These are phyloP conservation scores for Lindbergichthys nudifrons DNA, from an alignment of 2,797 vertebrate genomes.

Conservation along the genomic window DNA sequence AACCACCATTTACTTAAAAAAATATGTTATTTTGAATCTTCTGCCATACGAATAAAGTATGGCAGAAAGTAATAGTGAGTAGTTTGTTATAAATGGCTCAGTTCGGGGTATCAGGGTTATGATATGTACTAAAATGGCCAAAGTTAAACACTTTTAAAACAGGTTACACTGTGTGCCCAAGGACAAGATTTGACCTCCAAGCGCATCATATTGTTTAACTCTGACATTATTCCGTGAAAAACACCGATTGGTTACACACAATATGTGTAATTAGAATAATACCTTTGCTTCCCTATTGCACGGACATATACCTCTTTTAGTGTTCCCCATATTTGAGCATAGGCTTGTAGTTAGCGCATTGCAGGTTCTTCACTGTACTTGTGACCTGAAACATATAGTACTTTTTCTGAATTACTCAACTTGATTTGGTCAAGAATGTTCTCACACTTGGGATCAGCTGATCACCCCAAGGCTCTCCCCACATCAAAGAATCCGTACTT, in stretches of 20 bases:
- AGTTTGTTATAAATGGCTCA: neutral
- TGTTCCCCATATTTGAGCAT: neutral
- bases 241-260: neutral
- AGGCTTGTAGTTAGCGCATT: neutral
- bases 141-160: neutral
- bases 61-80: neutral
- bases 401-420: neutral
- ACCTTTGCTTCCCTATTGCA: neutral
- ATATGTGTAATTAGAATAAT: too few relatives aligned
- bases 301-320: neutral
- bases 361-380: neutral
- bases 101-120: neutral
- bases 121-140: neutral
- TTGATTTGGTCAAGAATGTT: neutral
- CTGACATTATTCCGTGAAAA: neutral
- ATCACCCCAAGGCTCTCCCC: neutral
- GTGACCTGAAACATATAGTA: neutral
- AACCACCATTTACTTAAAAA: conserved; percentile 1
- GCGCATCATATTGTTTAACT: neutral
- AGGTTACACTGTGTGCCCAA: neutral
- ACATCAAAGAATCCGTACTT: conserved; percentile 1
- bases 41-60: neutral
- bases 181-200: neutral
- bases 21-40: neutral
- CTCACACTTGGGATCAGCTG: neutral